These are phyloP conservation scores for Chrysocyon brachyurus DNA, from an alignment of 2,797 vertebrate species.

Conservation along the genomic window DNA sequence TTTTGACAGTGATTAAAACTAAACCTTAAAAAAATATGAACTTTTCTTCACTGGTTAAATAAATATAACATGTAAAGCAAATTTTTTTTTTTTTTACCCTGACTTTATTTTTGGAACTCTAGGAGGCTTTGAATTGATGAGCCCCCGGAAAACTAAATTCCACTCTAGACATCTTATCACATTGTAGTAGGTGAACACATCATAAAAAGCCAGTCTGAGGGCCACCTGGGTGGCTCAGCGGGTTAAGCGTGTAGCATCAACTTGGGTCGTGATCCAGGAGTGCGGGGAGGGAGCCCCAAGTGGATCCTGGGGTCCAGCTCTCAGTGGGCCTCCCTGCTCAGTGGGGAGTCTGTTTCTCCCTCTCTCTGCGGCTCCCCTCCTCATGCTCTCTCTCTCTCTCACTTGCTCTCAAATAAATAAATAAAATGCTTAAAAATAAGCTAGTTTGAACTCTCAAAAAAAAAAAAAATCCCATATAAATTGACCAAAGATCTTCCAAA, in stretches of 20 bases:
- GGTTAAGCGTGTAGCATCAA: too few species aligned
- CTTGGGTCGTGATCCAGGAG: too few species aligned
- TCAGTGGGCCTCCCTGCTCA: too few species aligned
- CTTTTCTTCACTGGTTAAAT: conserved; percentile 40
- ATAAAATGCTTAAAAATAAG: not conserved
- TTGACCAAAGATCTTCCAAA: not conserved
- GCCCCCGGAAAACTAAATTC: not conserved
- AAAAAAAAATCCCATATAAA: not conserved
- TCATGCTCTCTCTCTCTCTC: too few species aligned
- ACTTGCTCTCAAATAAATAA: too few species aligned
- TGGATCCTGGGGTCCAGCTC: too few species aligned
- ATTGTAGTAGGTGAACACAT: not conserved
- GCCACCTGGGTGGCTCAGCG: too few species aligned
- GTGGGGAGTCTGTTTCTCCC: too few species aligned
- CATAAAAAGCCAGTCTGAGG: not conserved
- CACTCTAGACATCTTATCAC: not conserved
- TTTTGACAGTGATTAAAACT: conserved; percentile 58
- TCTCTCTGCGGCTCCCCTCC: too few species aligned
- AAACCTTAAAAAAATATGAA: conserved; percentile 24
- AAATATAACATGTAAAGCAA: conserved; percentile 15
- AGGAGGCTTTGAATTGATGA: conserved; percentile 24
- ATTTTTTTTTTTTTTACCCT: not conserved
- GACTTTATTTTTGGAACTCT: conserved; percentile 31
- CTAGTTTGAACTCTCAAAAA: not conserved
- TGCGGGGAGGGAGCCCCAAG: too few species aligned